These are phyloP conservation scores for Aviceda subcristata DNA, from an alignment of 2,113 vertebrate species.

Conservation along the genomic window DNA sequence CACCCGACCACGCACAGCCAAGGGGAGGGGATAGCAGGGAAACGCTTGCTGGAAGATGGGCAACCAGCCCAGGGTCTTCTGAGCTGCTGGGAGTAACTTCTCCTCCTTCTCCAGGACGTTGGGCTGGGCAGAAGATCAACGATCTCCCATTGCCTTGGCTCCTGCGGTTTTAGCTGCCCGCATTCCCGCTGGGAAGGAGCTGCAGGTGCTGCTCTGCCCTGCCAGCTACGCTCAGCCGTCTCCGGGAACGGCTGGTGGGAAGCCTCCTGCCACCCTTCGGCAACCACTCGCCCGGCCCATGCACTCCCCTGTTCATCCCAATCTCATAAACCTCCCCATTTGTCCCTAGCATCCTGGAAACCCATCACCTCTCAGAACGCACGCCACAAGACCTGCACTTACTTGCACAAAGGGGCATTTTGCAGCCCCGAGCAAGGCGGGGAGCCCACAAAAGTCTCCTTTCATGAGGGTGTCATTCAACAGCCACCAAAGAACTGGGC, in stretches of 20 bases:
- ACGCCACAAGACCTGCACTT: neutral
- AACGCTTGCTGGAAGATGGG: neutral
- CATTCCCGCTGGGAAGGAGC: neutral
- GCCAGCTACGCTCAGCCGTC: neutral
- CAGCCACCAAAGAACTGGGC: neutral
- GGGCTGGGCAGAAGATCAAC: neutral
- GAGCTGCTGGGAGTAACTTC: neutral
- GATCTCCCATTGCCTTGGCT: neutral
- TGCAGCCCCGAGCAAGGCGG: neutral
- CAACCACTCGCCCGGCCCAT: accelerated
- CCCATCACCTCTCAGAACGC: accelerated
- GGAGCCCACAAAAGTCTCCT: neutral
- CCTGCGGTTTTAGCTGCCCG: neutral
- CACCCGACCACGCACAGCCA: neutral
- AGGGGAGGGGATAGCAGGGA: neutral
- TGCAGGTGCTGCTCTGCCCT: neutral
- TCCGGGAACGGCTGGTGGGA: neutral
- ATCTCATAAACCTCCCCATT: neutral
- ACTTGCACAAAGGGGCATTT: neutral
- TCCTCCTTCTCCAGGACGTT: neutral
- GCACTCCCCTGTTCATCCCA: accelerated
- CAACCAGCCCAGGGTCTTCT: neutral
- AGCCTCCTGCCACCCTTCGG: neutral
- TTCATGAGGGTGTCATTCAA: neutral
- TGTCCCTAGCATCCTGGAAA: neutral